Base-by-base conservation (phyloP, 2,113 vertebrate genomes). In the Agelaius phoeniceus region DNA sequence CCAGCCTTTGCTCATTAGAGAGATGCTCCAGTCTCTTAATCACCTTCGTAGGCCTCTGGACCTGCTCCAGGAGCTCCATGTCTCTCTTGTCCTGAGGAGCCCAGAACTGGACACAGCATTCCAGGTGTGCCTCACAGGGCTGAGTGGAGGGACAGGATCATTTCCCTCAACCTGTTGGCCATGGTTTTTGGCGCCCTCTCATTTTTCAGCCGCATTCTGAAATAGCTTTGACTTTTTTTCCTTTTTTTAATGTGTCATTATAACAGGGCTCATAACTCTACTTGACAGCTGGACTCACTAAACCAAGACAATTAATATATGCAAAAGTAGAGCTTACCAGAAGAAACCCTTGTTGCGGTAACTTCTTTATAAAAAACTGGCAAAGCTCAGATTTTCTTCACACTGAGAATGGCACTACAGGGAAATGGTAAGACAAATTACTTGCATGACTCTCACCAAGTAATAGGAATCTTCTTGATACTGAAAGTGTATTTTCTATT, bases 401-500 rank as follows among this genome's bases (percentile, higher is more conserved):
- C 3, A 15, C 1, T 26, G 5, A 68, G 18, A 2, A 3, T 31
- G 6, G 0, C 3, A 49, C 2, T 7, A 5, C 3, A 46, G 15
- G 26, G 31, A 84, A 78, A 72, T 26, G 2, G 3, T 17, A 81
- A 81, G 15, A 69, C 3, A 13, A 55, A 9, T 3, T 8, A 41
- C 20, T 28, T 13, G 17, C 9, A 16, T 17, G 10, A 31, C 19
- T 75, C 4, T 43, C 5, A 33, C 9, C 6, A 13, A 75, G 7
- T 46, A 65, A 52, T 2, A 41, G 21, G 6, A 75, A 72, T 39
- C 11, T 2, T 83, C 6, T 44, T 72, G 7, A 24, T 63, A 61
- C 9, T 21, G 8, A 26, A 55, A 62, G 4, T 37, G 0, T 6
- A 35, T 33, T 55, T 26, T 26, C 6, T 20, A 31, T 22, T 20